Evolutionary conservation across 2,797 vertebrate species (phyloP).

Genomic region (Paramormyrops hopkinsi): DNA sequence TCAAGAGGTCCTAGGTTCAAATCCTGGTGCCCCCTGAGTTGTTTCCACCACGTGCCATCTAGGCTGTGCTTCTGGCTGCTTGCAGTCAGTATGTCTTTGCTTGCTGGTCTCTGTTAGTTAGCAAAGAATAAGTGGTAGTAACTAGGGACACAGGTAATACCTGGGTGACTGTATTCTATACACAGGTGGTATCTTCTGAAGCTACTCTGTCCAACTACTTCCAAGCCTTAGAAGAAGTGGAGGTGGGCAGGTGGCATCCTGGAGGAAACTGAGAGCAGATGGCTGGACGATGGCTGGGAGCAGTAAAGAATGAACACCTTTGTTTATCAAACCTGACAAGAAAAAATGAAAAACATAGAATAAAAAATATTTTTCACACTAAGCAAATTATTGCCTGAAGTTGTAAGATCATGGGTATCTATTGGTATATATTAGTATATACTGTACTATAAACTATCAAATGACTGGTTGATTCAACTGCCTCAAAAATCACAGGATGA

Average conservation of each 20-base stretch:
- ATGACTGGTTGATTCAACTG: not conserved
- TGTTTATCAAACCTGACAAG: not conserved
- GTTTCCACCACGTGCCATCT: not conserved
- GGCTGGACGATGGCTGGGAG: not conserved
- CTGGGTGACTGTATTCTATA: not conserved
- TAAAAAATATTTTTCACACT: not conserved
- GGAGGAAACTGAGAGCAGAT: not conserved
- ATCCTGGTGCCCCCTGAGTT: slow-evolving; percentile 49
- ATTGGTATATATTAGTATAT: not conserved
- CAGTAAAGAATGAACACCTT: not conserved
- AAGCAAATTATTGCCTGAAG: not conserved
- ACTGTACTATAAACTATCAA: not conserved
- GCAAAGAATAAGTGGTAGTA: not conserved
- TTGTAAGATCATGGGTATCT: not conserved
- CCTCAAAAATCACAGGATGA: not conserved
- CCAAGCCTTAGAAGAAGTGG: not conserved
- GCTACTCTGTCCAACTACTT: not conserved
- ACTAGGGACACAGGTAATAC: not conserved
- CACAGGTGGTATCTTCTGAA: not conserved
- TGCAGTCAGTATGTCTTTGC: not conserved
- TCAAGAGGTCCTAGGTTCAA: slow-evolving; percentile 64
- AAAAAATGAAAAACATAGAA: not conserved
- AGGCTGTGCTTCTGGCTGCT: not conserved
- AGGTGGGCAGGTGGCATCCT: not conserved
- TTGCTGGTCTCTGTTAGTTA: not conserved